These are phyloP conservation scores for Limnothrissa miodon DNA, from an alignment of 2,113 vertebrate species.

Conservation along the genomic window DNA sequence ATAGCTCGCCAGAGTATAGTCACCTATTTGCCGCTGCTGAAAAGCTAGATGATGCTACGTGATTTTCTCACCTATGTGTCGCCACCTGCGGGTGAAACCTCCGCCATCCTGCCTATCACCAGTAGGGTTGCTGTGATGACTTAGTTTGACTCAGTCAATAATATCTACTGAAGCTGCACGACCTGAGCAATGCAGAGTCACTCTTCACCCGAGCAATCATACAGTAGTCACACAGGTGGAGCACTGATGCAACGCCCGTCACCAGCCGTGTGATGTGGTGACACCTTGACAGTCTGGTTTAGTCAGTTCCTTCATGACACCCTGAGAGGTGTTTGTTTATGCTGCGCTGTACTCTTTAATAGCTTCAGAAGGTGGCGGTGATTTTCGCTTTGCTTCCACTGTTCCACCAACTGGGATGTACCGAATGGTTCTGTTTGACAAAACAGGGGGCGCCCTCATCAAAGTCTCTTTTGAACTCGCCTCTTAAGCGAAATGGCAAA, in stretches of 20 bases:
- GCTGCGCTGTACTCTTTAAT: neutral
- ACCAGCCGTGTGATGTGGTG: conserved; percentile 33
- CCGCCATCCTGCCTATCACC: conserved; percentile 21
- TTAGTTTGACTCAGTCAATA: neutral
- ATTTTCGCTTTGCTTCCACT: neutral
- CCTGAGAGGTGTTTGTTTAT: neutral
- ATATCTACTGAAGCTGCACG: neutral
- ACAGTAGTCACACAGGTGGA: neutral
- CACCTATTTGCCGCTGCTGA: neutral
- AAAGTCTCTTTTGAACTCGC: neutral
- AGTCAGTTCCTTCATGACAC: conserved; percentile 46
- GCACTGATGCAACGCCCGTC: conserved; percentile 58
- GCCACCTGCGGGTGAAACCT: conserved; percentile 32
- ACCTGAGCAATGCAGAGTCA: neutral
- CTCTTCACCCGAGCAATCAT: neutral
- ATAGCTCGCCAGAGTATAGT: neutral
- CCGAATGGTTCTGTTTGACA: neutral
- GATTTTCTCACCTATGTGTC: conserved; percentile 2
- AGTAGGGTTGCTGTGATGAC: conserved; percentile 35
- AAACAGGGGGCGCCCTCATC: neutral
- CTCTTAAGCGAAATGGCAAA: neutral
- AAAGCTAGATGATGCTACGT: neutral
- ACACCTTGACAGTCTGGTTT: conserved; percentile 59
- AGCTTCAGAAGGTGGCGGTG: neutral
- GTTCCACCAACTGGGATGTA: neutral